A percentile compares a stretch with the other conserved stretches of the same genome.
These are phyloP conservation scores for Drosophila athabasca DNA, from an alignment of 1,140 invertebrate species.

Conservation along the genomic window DNA sequence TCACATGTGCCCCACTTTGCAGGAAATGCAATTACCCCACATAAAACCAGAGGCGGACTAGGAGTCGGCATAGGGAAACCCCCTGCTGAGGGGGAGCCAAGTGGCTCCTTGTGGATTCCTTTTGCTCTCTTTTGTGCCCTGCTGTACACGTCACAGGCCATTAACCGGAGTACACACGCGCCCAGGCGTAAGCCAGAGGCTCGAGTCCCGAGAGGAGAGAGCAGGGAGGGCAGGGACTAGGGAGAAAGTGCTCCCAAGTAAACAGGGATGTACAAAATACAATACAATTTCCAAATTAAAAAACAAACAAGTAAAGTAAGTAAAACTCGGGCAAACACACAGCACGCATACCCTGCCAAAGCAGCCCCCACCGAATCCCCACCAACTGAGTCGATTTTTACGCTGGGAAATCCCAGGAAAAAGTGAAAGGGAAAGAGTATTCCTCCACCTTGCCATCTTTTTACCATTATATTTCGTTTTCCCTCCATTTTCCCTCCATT, in stretches of 20 bases:
- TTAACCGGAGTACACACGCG: constrained; percentile 53
- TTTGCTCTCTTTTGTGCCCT: too few relatives aligned
- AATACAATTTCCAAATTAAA: constrained; percentile 78
- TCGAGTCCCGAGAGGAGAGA: neutral
- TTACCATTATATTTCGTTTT: too few relatives aligned
- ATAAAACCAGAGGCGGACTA: constrained; percentile 37
- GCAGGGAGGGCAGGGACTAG: neutral
- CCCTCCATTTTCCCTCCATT: too few relatives aligned
- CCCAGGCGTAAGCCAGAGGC: too few relatives aligned
- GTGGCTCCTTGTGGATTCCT: neutral
- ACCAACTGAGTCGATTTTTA: too few relatives aligned
- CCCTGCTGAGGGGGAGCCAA: constrained; percentile 15
- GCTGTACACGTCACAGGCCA: constrained; percentile 42
- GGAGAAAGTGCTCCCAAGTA: constrained; percentile 29
- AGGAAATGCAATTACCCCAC: constrained; percentile 72
- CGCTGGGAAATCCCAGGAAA: neutral
- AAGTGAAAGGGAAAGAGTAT: too few relatives aligned
- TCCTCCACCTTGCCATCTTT: too few relatives aligned
- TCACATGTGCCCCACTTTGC: constrained; percentile 60
- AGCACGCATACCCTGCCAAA: constrained; percentile 4
- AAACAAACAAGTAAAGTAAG: constrained; percentile 44
- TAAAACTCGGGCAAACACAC: constrained; percentile 13
- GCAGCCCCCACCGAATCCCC: too few relatives aligned
- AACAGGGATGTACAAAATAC: constrained; percentile 63
- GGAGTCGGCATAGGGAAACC: constrained; percentile 46